Conservation (phyloP, 2,888 invertebrate genomes). For the Dasysyrphus albostriatus region DNA sequence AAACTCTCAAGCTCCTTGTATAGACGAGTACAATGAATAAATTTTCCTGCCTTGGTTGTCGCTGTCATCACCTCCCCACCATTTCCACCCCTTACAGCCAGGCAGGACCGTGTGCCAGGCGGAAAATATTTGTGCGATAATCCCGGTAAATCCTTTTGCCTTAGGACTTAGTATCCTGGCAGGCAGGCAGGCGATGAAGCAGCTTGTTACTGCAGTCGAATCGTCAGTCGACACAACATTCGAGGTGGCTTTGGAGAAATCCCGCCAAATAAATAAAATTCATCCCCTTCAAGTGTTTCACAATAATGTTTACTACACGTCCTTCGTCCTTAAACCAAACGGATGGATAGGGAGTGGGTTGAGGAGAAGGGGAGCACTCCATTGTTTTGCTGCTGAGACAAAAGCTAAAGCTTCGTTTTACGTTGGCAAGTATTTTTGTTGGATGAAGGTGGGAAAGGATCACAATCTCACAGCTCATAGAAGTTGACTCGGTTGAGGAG, state of each 20-base stretch:
- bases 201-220: conserved; percentile 59
- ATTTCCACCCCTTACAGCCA: conserved; percentile 18
- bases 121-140: conserved; percentile 74
- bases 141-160: conserved; percentile 73
- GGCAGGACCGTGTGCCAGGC: conserved; percentile 33
- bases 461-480: conserved; percentile 40
- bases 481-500: conserved; percentile 3
- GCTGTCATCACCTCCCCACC: conserved; percentile 4
- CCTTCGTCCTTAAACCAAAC: conserved; percentile 50
- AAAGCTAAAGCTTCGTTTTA: conserved; percentile 65
- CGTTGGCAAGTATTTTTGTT: conserved; percentile 64
- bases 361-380: conserved; percentile 15
- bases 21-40: conserved; percentile 66
- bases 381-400: conserved; percentile 47
- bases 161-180: conserved; percentile 60
- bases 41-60: conserved; percentile 58
- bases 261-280: conserved; percentile 76
- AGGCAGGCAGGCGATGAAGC: conserved; percentile 15
- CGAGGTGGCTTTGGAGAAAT: conserved; percentile 64
- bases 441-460: conserved; percentile 58
- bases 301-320: conserved; percentile 66
- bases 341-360: neutral
- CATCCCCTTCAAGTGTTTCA: conserved; percentile 74
- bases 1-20: conserved; percentile 38
- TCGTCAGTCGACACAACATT: conserved; percentile 4